Percentiles rank a stretch among this genome's conserved stretches.
phyloP scores from a whole-genome alignment of 1,140 invertebrate genomes.

The Drosophila melanogaster region DNA sequence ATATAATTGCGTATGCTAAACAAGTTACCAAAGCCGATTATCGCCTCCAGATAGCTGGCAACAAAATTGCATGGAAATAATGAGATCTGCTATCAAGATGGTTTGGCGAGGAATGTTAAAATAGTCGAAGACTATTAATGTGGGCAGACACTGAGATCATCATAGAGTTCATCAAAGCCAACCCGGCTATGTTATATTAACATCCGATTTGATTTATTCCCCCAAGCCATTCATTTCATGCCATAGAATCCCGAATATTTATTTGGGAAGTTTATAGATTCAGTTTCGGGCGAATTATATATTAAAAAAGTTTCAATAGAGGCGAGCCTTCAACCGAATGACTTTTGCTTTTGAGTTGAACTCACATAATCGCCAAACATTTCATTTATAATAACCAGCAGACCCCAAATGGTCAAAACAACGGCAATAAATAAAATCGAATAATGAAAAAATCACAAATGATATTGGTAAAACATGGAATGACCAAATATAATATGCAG shows the following conservation, averaged over 20 bases:
- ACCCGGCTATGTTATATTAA: background rate
- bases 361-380: constrained; percentile 73
- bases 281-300: constrained; percentile 11
- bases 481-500: constrained; percentile 79
- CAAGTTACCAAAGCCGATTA: constrained; percentile 46
- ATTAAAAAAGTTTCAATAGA: constrained; percentile 51
- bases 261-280: constrained; percentile 14
- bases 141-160: constrained; percentile 29
- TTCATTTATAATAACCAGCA: constrained; percentile 48
- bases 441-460: constrained; percentile 66
- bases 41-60: constrained; percentile 34
- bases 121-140: constrained; percentile 6
- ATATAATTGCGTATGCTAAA: constrained; percentile 55
- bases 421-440: constrained; percentile 67
- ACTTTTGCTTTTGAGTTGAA: constrained; percentile 56
- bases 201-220: constrained; percentile 26
- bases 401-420: constrained; percentile 63
- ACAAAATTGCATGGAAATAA: constrained; percentile 39
- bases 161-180: constrained; percentile 26
- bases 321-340: constrained; percentile 48
- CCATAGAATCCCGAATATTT: constrained; percentile 1
- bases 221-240: background rate
- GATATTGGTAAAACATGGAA: constrained; percentile 73
- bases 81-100: constrained; percentile 43
- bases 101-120: constrained; percentile 10